phyloP scores from a whole-genome alignment of 2,797 vertebrate genomes.

The Rhinella marina region DNA sequence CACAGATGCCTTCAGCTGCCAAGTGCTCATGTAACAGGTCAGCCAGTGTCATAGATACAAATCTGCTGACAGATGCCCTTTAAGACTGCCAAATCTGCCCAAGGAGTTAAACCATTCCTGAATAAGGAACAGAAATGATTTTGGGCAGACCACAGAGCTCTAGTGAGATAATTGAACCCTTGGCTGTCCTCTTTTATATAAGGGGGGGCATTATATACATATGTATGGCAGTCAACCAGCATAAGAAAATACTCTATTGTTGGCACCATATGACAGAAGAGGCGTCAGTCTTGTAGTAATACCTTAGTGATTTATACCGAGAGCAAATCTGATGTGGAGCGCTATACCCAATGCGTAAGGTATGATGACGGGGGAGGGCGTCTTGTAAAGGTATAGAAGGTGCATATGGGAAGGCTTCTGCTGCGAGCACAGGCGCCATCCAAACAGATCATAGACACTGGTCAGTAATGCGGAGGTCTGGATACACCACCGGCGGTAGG shows the following conservation, averaged over 20 bases:
- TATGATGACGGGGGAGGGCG: background rate
- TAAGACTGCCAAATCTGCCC: background rate
- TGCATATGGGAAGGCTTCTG: background rate
- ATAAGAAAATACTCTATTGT: background rate
- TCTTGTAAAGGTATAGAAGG: conserved; percentile 37
- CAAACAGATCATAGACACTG: background rate
- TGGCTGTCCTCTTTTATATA: background rate
- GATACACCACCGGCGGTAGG: background rate
- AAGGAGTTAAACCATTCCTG: background rate
- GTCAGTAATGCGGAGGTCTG: background rate
- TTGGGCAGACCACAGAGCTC: background rate
- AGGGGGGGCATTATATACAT: background rate
- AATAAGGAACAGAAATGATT: background rate
- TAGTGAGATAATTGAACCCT: background rate
- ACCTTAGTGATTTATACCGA: background rate
- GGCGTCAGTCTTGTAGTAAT: background rate
- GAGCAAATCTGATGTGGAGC: too few relatives aligned
- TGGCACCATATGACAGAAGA: background rate
- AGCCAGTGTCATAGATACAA: too few relatives aligned
- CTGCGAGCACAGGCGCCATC: background rate
- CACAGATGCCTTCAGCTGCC: too few relatives aligned
- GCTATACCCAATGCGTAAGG: too few relatives aligned
- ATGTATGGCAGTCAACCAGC: background rate
- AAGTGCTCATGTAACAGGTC: too few relatives aligned
- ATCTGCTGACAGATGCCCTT: too few relatives aligned